A percentile compares a stretch with the other conserved stretches of the same genome.
These are phyloP conservation scores for Myotis daubentonii DNA, from an alignment of 2,797 vertebrate genomes.

Conservation along the genomic window DNA sequence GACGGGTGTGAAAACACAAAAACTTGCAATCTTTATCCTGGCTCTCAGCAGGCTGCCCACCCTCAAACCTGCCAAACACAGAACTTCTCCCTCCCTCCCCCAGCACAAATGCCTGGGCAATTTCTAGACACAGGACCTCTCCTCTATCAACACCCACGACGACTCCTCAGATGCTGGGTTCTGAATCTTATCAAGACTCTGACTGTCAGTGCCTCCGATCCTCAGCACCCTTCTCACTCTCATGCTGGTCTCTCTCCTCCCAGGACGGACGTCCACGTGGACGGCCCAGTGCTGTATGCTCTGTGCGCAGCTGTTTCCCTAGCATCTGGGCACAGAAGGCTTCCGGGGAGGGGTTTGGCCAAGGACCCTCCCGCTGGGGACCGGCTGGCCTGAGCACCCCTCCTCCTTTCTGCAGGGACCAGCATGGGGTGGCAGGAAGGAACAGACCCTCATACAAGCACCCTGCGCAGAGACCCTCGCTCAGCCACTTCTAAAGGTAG, in stretches of 20 bases:
- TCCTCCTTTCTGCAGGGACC: not conserved
- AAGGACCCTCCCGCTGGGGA: not conserved
- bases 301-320: not conserved
- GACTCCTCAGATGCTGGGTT: not conserved
- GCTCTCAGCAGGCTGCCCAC: not conserved
- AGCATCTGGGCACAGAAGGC: not conserved
- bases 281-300: not conserved
- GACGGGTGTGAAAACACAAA: not conserved
- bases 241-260: not conserved
- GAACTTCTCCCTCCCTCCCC: not conserved
- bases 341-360: not conserved
- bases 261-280: not conserved
- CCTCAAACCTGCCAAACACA: not conserved
- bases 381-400: not conserved
- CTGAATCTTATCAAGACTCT: not conserved
- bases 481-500: not conserved
- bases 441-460: not conserved
- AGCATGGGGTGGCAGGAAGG: not conserved
- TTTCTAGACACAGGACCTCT: not conserved
- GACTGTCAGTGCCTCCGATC: not conserved
- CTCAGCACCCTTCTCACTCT: not conserved
- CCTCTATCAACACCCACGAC: not conserved
- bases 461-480: not conserved
- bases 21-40: not conserved
- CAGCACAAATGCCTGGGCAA: not conserved